Percentiles rank a stretch among this genome's conserved stretches.
These are phyloP conservation scores for Arenaria interpres DNA, from an alignment of 2,113 vertebrate species.

Conservation along the genomic window DNA sequence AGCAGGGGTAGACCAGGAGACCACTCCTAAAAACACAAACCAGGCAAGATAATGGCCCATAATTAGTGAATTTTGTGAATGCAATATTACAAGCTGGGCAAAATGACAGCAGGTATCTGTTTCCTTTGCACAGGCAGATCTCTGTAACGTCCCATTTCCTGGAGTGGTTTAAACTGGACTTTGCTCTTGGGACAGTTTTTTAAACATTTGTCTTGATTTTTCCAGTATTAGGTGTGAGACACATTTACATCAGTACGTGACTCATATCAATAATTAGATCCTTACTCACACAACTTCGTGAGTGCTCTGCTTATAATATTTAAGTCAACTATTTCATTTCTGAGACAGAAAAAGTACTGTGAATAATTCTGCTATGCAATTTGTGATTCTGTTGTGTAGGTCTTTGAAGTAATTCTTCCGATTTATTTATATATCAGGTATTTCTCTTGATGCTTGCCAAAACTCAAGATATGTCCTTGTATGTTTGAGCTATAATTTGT, in stretches of 20 bases:
- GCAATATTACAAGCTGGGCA: not conserved
- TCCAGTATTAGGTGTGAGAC: not conserved
- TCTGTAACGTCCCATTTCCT: not conserved
- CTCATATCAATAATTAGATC: conserved; percentile 2
- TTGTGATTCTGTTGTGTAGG: not conserved
- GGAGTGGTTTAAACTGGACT: not conserved
- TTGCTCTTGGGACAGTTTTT: not conserved
- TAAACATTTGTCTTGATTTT: not conserved
- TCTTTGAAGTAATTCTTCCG: not conserved
- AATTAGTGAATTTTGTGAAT: not conserved
- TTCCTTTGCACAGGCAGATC: not conserved
- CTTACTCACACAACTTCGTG: not conserved
- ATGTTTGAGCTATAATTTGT: not conserved
- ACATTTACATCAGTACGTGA: not conserved
- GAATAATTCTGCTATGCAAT: not conserved
- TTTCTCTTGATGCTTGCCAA: not conserved
- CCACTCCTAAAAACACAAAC: not conserved
- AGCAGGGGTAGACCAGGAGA: fast-evolving
- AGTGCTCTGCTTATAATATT: not conserved
- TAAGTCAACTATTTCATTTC: conserved; percentile 2
- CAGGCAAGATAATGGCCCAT: not conserved
- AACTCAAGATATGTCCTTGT: not conserved
- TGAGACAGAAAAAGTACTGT: not conserved
- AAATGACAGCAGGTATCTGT: not conserved
- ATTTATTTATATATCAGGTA: not conserved